Evolutionary conservation across 1,140 invertebrate genomes (phyloP), one percentile per base, ranked within the genome.

Genomic region (Trichomalopsis sarcophagae): DNA sequence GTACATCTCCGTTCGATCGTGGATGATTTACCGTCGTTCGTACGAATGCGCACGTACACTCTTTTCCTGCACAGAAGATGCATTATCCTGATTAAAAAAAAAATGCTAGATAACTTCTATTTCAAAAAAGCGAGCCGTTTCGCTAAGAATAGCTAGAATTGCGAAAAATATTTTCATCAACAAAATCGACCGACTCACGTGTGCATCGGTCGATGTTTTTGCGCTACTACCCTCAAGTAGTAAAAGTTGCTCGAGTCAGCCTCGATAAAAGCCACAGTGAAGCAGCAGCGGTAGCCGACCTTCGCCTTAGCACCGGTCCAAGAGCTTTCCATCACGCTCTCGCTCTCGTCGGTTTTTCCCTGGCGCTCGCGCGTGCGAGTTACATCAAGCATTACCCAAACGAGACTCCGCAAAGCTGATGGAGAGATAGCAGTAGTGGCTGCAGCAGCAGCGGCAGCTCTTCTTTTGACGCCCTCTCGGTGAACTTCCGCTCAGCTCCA

Each of bases 191-290:
- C 55, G 21, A n/a, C 4, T n/a, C 55, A n/a, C 4, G n/a, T 21
- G 40, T 9, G 40, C 40, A 62, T 2, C 17, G 27, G 27, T 27
- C 17, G 55, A n/a, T n/a, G 21, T 21, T n/a, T 62, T n/a, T 62
- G 17, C 21, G 4, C 68, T 10, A 30, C 68, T 10, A 27, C 68
- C 9, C 21, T 10, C 17, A 40, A 76, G 74, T 76, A 76, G 74
- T 76, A 76, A 76, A 76, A 76, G 44, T 76, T 76, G 17, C 17
- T 50, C 7, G 33, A 76, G 74, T 50, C 74, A 76, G 74, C n/a
- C 73, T 47, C 33, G 74, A 71, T 81, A 71, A 47, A 47, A 71
- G 30, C 40, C 30, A n/a, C 33, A 36, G 17, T 55, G 14, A 17
- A 55, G 55, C 21, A 21, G 55, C 50, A 55, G 55, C 21, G n/a